Evolutionary conservation across 2,113 vertebrate genomes (phyloP), one percentile per base, ranked within the genome.

Genomic region (Strix aluco): DNA sequence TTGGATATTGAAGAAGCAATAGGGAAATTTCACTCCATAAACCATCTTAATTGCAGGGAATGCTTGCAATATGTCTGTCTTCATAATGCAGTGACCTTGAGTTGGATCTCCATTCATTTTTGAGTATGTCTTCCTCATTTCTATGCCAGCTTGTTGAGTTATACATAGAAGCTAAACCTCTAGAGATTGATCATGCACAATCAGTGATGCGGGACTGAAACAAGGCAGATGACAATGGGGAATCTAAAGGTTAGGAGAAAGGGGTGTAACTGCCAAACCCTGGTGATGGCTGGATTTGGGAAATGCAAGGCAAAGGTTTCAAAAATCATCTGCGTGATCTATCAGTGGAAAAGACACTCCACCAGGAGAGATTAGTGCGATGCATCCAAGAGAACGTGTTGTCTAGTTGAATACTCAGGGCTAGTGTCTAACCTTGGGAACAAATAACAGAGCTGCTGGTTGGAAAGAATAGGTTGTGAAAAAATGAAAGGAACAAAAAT

Each of bases 131-230:
- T 66, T 93, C 65, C 78, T 95, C 63, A 27, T 88, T 80, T 87
- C 96, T 67, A 77, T 88, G 84, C 95, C 95, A 85, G 93, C 70
- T 92, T 93, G 73, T 79, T 38, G 96, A 87, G 96, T 81, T 77
- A 85, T 72, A 77, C 66, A 94, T 94, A 96, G 90, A 87, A 92
- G 69, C 63, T 4, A 18, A 67, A 47, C 90, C 95, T 84, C 84
- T 49, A 30, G 89, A 95, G 95, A 85, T 61, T 81, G 95, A 95
- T 66, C 58, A 92, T 91, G 94, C 90, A 90, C 86, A 90, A 67
- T 77, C 96, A 95, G 91, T 90, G 96, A 95, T 94, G 94, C 17
- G 5, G 88, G 93, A 57, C 89, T 66, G 91, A 80, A 88, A 80
- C 58, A 66, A 96, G 87, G 88, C 74, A 94, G 80, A 94, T 83